Conservation (phyloP, 1,140 invertebrate species). For the Drosophila suzukii region DNA sequence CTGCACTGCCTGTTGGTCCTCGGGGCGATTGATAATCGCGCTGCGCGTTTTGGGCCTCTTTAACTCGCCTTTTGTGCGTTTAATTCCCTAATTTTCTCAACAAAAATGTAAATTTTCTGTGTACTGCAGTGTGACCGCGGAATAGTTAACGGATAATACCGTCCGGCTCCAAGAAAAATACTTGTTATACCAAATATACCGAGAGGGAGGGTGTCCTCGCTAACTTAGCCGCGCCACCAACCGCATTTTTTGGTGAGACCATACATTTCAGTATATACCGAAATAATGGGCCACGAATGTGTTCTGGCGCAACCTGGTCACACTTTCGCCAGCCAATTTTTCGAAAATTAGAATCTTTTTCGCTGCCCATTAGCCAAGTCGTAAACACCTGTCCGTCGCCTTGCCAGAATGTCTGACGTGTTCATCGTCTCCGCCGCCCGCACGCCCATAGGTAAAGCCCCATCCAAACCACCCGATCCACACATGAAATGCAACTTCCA, state of each 20-base stretch:
- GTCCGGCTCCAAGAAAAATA: background rate
- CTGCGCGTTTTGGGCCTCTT: slow-evolving; percentile 36
- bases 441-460: slow-evolving; percentile 83
- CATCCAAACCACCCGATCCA: background rate
- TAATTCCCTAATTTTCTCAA: slow-evolving; percentile 50
- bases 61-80: slow-evolving; percentile 67
- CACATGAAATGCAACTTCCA: slow-evolving; percentile 24
- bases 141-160: slow-evolving; percentile 11
- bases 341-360: slow-evolving; percentile 45
- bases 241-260: too few species aligned
- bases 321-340: slow-evolving; percentile 18
- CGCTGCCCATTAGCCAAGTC: slow-evolving; percentile 4
- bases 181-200: too few species aligned
- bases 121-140: slow-evolving; percentile 53
- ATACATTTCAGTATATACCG: too few species aligned
- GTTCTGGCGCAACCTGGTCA: slow-evolving; percentile 4
- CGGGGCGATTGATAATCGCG: slow-evolving; percentile 48
- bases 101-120: slow-evolving; percentile 67
- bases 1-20: slow-evolving; percentile 42
- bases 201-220: too few species aligned
- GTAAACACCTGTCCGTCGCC: background rate
- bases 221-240: too few species aligned
- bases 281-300: background rate
- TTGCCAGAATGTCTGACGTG: slow-evolving; percentile 69
- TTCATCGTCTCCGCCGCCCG: slow-evolving; percentile 84